Evolutionary conservation across 2,113 vertebrate genomes (phyloP), one percentile per base, ranked within the genome.

Genomic region (Silurus meridionalis): DNA sequence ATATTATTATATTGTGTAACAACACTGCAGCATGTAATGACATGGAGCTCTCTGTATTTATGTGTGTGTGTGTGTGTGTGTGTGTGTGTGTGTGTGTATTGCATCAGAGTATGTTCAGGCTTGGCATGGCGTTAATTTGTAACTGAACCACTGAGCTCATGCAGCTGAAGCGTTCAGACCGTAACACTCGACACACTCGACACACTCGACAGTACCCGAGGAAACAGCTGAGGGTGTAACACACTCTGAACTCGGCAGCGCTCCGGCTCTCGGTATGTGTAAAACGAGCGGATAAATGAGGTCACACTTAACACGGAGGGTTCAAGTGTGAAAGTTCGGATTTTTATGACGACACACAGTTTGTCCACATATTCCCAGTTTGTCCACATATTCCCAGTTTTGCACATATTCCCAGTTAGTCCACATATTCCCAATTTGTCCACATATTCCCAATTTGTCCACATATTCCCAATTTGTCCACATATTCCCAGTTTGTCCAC

Each of bases 101-200:
- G 55, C 66, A 80, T 80, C 60, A 80, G 46, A 21, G 79, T 71
- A 25, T 71, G 52, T 80, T 80, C 10, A 52, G n/a, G 67, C 81
- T 55, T 50, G 72, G 46, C 46, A 67, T 64, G 60, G 21, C 50
- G 28, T 14, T 71, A 6, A 21, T 78, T 78, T 25, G 23, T 8
- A 55, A 57, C 74, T 25, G 21, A 79, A 75, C 78, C 21, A 57
- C 66, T 13, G 25, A 53, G 8, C 60, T 80, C 82, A 74, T n/a
- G 28, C 58, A 57, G 72, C 23, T 58, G 21, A 55, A 63, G 58
- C 60, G 28, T 63, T 52, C 23, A 11, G 64, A 63, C 57, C 57
- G 5, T 58, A 25, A 71, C 55, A 61, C 71, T 61, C 23, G 37
- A 37, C 37, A 37, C 23, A 75, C 46, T 83, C 64, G 58, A 46